Percentiles rank a stretch among this genome's conserved stretches.
phyloP scores from a whole-genome alignment of 1,140 invertebrate genomes.

The Glossosoma conforme region DNA sequence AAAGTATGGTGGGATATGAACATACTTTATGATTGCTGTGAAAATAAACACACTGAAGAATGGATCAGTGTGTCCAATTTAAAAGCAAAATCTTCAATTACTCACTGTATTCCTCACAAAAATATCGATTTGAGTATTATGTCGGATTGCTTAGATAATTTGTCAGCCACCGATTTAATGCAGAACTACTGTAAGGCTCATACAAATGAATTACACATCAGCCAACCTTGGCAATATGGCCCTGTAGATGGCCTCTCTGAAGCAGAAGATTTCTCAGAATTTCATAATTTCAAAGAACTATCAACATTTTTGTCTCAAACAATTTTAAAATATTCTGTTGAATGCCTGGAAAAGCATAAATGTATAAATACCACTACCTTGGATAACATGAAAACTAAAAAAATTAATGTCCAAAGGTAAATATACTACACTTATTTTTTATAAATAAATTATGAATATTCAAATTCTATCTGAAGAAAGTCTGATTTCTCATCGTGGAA shows the following conservation, averaged over 20 bases:
- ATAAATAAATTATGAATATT: not conserved
- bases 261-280: conserved; percentile 36
- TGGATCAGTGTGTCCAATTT: no score
- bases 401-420: not conserved
- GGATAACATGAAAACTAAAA: not conserved
- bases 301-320: conserved; percentile 30
- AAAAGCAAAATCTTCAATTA: no score
- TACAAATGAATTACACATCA: conserved; percentile 30
- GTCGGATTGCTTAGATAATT: conserved; percentile 34
- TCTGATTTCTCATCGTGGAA: no score
- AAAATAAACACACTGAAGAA: no score
- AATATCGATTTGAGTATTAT: conserved; percentile 31
- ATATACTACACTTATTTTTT: no score
- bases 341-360: conserved; percentile 1
- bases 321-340: conserved; percentile 17
- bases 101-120: no score
- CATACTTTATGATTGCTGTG: no score
- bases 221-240: conserved; percentile 34
- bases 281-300: conserved; percentile 32
- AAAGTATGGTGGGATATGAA: no score
- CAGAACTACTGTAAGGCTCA: conserved; percentile 20
- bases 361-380: not conserved
- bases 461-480: not conserved
- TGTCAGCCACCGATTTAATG: conserved; percentile 39
- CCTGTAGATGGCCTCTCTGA: conserved; percentile 40